Conservation (phyloP, 1,140 invertebrate species). For the Sminthurides bifidus region DNA sequence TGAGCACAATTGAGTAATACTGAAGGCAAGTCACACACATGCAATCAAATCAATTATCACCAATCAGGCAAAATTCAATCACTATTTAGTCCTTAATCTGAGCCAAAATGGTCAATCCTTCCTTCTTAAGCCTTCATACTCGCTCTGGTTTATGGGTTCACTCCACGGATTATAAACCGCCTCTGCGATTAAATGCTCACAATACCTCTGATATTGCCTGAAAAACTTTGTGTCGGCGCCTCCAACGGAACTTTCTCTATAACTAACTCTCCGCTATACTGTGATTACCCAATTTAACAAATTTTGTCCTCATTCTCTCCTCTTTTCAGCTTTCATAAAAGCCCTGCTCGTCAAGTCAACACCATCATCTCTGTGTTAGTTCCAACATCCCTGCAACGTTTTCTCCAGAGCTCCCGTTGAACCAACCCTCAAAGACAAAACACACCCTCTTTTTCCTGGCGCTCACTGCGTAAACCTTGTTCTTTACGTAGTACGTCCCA, state of each 20-base stretch:
- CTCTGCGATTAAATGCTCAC: not conserved
- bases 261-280: conserved; percentile 17
- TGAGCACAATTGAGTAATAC: conserved; percentile 1
- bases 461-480: no score
- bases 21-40: no score
- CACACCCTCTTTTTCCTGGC: no score
- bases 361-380: not conserved
- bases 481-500: no score
- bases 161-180: no score
- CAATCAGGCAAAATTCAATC: conserved; percentile 32
- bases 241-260: conserved; percentile 3
- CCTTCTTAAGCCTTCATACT: no score
- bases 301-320: conserved; percentile 1
- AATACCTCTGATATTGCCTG: conserved; percentile 15
- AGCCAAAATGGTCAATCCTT: no score
- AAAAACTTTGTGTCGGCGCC: conserved; percentile 12
- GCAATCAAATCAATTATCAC: conserved; percentile 33
- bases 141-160: no score
- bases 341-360: not conserved
- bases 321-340: not conserved
- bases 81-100: conserved; percentile 18
- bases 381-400: no score
- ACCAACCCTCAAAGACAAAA: no score
- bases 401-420: no score
- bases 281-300: conserved; percentile 22